Percentiles rank a stretch among this genome's conserved stretches.
These are phyloP conservation scores for Nomada fucata DNA, from an alignment of 2,888 invertebrate species.

Conservation along the genomic window DNA sequence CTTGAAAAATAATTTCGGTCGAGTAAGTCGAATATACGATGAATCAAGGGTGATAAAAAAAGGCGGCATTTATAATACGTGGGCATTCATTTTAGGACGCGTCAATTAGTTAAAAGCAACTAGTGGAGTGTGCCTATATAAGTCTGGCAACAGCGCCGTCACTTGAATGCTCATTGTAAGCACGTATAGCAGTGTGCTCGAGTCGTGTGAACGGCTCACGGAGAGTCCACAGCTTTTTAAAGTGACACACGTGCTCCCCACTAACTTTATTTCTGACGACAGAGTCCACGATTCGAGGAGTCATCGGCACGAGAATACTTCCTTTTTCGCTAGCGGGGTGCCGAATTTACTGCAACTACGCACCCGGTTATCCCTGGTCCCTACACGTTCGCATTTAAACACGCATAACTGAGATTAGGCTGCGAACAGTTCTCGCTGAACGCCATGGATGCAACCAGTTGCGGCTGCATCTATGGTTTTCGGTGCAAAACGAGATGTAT, in stretches of 20 bases:
- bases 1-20: background rate
- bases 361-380: slow-evolving; percentile 39
- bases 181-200: slow-evolving; percentile 26
- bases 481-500: background rate
- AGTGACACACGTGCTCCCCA: slow-evolving; percentile 64
- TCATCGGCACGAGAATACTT: slow-evolving; percentile 70
- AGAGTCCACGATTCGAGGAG: slow-evolving; percentile 66
- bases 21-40: too few species aligned
- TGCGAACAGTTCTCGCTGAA: slow-evolving; percentile 8
- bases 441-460: slow-evolving; percentile 4
- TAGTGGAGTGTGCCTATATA: slow-evolving; percentile 36
- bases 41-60: background rate
- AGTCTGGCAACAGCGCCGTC: slow-evolving; percentile 66
- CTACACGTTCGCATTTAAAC: slow-evolving; percentile 48
- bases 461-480: slow-evolving; percentile 8
- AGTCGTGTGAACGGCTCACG: slow-evolving; percentile 43
- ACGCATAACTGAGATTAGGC: slow-evolving; percentile 54
- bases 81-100: slow-evolving; percentile 38
- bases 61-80: background rate
- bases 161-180: slow-evolving; percentile 64
- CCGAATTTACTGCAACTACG: slow-evolving; percentile 65
- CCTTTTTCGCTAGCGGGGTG: slow-evolving; percentile 64
- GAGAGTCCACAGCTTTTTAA: slow-evolving; percentile 62
- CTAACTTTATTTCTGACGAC: slow-evolving; percentile 71
- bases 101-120: slow-evolving; percentile 54